Base-by-base conservation (phyloP, 2,797 vertebrate species). In the Micropoecilia bifurca region DNA sequence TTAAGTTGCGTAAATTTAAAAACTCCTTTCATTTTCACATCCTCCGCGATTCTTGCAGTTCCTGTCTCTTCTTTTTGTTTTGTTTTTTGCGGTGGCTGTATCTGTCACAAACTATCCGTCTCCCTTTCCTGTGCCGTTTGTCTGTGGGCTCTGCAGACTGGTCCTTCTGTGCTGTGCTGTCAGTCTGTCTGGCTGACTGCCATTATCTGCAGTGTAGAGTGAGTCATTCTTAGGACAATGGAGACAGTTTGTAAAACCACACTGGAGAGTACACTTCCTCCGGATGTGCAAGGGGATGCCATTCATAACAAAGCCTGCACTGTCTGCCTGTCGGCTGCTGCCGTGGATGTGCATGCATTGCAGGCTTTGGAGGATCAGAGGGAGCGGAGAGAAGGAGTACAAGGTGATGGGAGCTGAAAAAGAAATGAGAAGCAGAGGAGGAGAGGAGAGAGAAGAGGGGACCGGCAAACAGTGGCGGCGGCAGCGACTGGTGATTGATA, bases 241-340 rank as follows among this genome's bases (percentile, higher is more conserved):
- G 93, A 90, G 90, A 92, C 89, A 88, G 93, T 96, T 95, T 95
- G 94, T 95, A 93, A 94, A 96, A 93, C 94, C 92, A 95, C 94
- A 93, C 83, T 94, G 92, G 89, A 95, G 92, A 89, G 81, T 90
- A 92, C 91, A 92, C 94, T 96, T 95, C 94, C 92, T 96, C 94
- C 95, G 95, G 95, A 96, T 95, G 92, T 91, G 93, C 91, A 91
- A 93, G 92, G 93, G 93, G 93, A 95, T 93, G 93, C 93, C 93
- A 91, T 95, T 95, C 93, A 95, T 90, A 93, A 94, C 94, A 95
- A 94, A 94, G 94, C 92, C 91, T 84, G 87, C 87, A 88, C 91
- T 95, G 95, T 95, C 91, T 92, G 93, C 85, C 81, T 84, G 88
- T 91, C 90, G 86, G 89, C 88, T 81, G 78, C 86, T 91, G 90